These are phyloP conservation scores for Venustaconcha ellipsiformis DNA, from an alignment of 1,140 invertebrate species.

Conservation along the genomic window DNA sequence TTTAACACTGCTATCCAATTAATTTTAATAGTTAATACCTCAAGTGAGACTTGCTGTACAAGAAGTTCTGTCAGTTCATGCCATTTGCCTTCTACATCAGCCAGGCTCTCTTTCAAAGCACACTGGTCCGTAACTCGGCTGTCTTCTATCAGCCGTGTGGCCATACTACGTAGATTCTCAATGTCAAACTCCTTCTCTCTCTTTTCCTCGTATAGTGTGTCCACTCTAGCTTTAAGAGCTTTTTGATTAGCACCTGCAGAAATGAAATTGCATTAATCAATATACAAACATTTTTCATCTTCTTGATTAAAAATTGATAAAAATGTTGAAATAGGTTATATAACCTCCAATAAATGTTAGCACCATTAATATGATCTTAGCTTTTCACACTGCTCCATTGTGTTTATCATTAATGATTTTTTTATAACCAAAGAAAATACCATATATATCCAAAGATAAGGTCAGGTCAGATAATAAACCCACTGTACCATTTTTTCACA, in stretches of 20 bases:
- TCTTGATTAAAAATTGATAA: too few species aligned
- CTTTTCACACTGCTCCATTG: too few species aligned
- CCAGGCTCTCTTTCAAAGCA: conserved; percentile 57
- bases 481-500: too few species aligned
- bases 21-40: conserved; percentile 47
- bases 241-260: conserved; percentile 35
- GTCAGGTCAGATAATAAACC: too few species aligned
- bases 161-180: conserved; percentile 53
- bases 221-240: conserved; percentile 52
- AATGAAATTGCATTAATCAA: neutral
- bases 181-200: conserved; percentile 57
- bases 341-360: too few species aligned
- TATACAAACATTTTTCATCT: neutral
- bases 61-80: conserved; percentile 66
- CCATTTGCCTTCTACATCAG: conserved; percentile 65
- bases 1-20: too few species aligned
- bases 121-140: conserved; percentile 58
- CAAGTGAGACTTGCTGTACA: conserved; percentile 63
- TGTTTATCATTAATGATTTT: too few species aligned
- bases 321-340: too few species aligned
- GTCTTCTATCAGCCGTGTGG: conserved; percentile 52
- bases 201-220: conserved; percentile 60
- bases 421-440: too few species aligned
- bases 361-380: too few species aligned
- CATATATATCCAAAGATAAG: too few species aligned